These are phyloP conservation scores for Catagonus wagneri DNA, from an alignment of 2,113 vertebrate species.

Conservation along the genomic window DNA sequence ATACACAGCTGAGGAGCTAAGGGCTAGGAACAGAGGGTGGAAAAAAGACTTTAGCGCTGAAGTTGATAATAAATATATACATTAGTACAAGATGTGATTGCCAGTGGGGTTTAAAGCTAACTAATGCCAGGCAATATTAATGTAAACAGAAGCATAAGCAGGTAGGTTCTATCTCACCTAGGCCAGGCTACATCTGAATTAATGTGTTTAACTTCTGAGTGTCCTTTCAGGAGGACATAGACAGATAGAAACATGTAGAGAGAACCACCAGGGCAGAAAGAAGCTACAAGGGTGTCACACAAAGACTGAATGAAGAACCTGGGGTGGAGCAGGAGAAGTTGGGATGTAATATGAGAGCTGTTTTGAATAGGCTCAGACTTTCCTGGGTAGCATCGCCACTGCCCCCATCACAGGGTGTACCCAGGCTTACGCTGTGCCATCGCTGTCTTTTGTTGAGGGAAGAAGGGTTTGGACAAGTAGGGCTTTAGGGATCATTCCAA, in stretches of 20 bases:
- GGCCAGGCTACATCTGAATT: background rate
- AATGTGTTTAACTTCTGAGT: background rate
- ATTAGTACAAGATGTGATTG: background rate
- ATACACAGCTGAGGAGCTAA: background rate
- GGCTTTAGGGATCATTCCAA: background rate
- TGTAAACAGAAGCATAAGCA: background rate
- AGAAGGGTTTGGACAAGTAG: background rate
- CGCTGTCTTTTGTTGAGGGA: background rate
- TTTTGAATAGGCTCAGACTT: background rate
- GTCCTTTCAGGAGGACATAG: background rate
- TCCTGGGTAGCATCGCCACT: no score
- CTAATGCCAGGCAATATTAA: background rate
- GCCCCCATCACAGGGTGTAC: rapidly evolving
- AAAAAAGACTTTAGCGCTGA: background rate
- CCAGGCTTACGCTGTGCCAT: background rate
- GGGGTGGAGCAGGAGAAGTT: background rate
- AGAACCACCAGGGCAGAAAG: background rate
- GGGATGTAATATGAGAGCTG: background rate
- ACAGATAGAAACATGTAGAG: background rate
- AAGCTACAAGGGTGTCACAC: background rate
- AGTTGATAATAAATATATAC: background rate
- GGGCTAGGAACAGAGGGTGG: background rate
- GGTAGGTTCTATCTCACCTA: background rate
- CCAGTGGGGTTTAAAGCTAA: background rate
- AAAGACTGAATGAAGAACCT: background rate